Percentiles rank a stretch among this genome's conserved stretches.
phyloP scores from a whole-genome alignment of 2,888 invertebrate genomes.

The Antheraea assamensis region DNA sequence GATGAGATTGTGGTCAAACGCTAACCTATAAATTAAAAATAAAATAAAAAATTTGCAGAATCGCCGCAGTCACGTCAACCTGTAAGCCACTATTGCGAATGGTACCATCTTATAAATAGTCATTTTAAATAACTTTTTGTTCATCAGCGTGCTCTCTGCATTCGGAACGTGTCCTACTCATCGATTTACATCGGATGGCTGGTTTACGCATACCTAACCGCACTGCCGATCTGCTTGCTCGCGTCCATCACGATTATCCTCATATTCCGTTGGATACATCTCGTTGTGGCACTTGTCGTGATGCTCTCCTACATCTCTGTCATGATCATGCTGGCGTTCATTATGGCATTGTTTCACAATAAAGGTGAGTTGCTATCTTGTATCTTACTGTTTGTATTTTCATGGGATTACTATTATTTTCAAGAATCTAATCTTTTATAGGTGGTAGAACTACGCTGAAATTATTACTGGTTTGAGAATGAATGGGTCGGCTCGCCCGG shows the following conservation, averaged over 20 bases:
- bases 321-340: conserved; percentile 63
- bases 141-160: conserved; percentile 56
- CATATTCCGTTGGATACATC: conserved; percentile 70
- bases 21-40: no score
- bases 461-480: no score
- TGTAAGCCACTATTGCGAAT: no score
- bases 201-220: conserved; percentile 57
- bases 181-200: conserved; percentile 67
- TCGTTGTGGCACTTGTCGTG: conserved; percentile 54
- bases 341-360: conserved; percentile 67
- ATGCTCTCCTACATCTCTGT: conserved; percentile 59
- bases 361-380: conserved; percentile 45
- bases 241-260: conserved; percentile 59
- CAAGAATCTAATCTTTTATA: no score
- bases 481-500: no score
- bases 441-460: no score
- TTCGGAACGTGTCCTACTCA: conserved; percentile 58
- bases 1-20: no score
- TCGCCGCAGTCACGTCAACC: no score
- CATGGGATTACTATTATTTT: background rate
- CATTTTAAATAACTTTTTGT: background rate
- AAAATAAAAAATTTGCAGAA: no score
- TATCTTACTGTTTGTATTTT: background rate
- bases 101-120: no score
- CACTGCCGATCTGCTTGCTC: conserved; percentile 58